phyloP scores from a whole-genome alignment of 1,140 invertebrate genomes.

The Tribolium castaneum region DNA sequence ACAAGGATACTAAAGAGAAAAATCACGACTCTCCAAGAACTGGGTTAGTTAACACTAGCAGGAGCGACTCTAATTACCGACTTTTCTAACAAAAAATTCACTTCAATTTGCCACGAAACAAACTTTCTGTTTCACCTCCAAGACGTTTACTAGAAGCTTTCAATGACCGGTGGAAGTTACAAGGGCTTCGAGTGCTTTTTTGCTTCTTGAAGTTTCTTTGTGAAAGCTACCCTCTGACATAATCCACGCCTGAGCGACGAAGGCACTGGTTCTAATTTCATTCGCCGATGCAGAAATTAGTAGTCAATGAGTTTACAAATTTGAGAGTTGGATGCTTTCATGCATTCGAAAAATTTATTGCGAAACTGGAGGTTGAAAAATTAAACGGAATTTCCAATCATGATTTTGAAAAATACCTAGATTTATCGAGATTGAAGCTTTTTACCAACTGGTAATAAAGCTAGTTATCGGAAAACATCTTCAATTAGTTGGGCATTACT shows the following conservation, averaged over 20 bases:
- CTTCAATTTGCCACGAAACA: background rate
- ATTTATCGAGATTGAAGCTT: no score
- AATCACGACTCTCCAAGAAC: background rate
- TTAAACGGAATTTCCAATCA: no score
- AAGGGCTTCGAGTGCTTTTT: background rate
- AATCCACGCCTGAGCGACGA: background rate
- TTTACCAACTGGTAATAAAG: background rate
- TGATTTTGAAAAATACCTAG: no score
- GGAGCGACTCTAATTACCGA: background rate
- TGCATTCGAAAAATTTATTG: no score
- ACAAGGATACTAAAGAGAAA: background rate
- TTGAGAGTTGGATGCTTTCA: background rate
- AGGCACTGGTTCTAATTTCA: background rate
- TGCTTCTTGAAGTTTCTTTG: background rate
- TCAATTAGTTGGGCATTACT: background rate
- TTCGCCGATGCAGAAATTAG: conserved; percentile 4
- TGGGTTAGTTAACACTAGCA: conserved; percentile 16
- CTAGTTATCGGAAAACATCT: background rate
- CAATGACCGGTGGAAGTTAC: background rate
- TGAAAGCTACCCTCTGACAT: background rate
- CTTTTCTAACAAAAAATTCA: background rate
- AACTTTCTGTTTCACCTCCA: background rate
- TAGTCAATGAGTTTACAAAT: background rate
- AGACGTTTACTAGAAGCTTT: background rate
- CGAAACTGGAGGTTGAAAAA: no score